Conservation (phyloP, 2,113 vertebrate species). For the Shinisaurus crocodilurus region DNA sequence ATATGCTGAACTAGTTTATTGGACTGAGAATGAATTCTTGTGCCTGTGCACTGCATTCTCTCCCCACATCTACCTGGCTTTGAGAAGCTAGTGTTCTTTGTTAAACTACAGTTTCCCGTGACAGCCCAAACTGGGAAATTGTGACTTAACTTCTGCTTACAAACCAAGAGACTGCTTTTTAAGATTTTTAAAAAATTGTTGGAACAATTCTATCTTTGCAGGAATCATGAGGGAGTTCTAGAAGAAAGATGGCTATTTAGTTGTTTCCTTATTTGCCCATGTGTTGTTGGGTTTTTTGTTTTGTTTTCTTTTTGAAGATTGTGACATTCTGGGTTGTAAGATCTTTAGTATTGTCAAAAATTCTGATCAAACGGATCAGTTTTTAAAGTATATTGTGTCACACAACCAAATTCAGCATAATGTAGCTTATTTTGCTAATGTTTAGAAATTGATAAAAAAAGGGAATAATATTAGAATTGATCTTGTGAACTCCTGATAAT, state of each 20-base stretch:
- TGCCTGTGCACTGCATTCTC: neutral
- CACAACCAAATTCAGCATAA: neutral
- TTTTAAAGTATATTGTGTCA: neutral
- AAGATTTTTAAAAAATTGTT: neutral
- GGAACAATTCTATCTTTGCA: neutral
- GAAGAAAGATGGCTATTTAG: neutral
- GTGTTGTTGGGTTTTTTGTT: no score
- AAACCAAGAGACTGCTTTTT: neutral
- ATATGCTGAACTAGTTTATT: neutral
- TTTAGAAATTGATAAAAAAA: neutral
- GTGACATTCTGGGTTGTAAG: neutral
- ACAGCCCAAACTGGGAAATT: neutral
- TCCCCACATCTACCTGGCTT: neutral
- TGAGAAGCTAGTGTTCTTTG: neutral
- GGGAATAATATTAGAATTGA: slow-evolving; percentile 11
- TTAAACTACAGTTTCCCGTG: neutral
- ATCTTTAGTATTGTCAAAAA: neutral
- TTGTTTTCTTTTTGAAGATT: neutral
- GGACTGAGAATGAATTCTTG: neutral
- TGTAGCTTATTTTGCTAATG: neutral
- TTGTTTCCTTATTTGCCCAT: neutral
- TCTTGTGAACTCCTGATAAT: neutral
- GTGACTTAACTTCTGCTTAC: neutral
- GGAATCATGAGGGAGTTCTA: neutral
- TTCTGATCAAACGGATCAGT: neutral